These are phyloP conservation scores for Pristiophorus japonicus DNA, from an alignment of 2,113 vertebrate species.

Conservation along the genomic window DNA sequence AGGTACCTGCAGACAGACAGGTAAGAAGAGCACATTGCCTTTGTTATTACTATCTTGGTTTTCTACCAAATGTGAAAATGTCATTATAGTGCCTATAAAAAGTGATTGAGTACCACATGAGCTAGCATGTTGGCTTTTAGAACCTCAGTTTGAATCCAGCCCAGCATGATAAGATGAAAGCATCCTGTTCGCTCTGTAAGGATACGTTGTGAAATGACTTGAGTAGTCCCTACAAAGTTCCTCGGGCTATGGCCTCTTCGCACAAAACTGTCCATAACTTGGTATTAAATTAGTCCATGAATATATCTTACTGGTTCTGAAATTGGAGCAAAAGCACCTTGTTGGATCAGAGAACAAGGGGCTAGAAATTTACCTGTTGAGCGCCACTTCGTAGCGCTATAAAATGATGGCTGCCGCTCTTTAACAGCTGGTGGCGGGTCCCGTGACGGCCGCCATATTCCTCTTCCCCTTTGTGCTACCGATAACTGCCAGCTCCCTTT, in stretches of 20 bases:
- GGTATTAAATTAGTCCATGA: background rate
- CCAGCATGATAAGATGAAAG: background rate
- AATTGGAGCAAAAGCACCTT: background rate
- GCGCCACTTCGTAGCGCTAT: no score
- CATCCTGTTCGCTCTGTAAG: background rate
- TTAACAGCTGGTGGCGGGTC: no score
- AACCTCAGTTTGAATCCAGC: background rate
- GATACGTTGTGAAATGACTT: background rate
- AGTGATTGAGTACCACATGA: background rate
- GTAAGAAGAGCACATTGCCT: slow-evolving; percentile 44
- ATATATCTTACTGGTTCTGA: background rate
- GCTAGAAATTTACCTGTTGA: no score
- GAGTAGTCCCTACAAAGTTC: background rate
- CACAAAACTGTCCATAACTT: background rate
- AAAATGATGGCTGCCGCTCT: no score
- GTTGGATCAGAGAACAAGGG: background rate
- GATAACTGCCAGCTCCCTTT: no score
- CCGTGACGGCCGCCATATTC: no score
- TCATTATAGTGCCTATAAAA: background rate
- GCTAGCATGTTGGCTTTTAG: background rate
- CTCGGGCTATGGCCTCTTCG: background rate
- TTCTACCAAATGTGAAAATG: background rate
- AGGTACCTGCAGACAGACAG: slow-evolving; percentile 53
- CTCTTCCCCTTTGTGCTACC: no score
- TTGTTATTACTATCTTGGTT: slow-evolving; percentile 26